Conservation (phyloP, 1,140 invertebrate species). For the Leptestheria dahalacensis region DNA sequence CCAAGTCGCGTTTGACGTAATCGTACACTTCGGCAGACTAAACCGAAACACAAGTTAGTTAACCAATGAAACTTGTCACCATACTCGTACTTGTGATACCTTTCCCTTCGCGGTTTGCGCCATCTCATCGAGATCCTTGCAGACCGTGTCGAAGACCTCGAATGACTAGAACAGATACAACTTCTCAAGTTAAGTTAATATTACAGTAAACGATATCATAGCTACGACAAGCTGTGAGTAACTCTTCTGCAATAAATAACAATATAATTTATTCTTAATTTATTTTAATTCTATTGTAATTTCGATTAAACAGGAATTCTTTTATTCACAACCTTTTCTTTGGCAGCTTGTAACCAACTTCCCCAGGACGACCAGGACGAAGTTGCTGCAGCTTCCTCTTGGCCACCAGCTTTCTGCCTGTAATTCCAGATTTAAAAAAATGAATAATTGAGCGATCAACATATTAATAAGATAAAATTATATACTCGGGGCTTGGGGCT, state of each 20-base stretch:
- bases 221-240: no score
- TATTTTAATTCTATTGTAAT: no score
- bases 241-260: no score
- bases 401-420: slow-evolving; percentile 2
- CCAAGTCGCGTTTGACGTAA: slow-evolving; percentile 57
- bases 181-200: no score
- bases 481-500: no score
- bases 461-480: no score
- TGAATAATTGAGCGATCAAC: neutral
- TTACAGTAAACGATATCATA: no score
- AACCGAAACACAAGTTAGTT: slow-evolving; percentile 23
- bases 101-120: slow-evolving; percentile 49
- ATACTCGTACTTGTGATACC: slow-evolving; percentile 30
- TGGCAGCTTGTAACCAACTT: slow-evolving; percentile 14
- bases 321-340: slow-evolving; percentile 10
- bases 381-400: neutral
- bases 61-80: neutral
- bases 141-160: slow-evolving; percentile 55
- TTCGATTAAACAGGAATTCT: no score
- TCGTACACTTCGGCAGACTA: slow-evolving; percentile 53
- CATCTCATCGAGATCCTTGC: slow-evolving; percentile 56
- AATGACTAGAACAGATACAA: slow-evolving; percentile 47
- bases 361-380: slow-evolving; percentile 2
- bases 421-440: neutral
- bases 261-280: no score